Evolutionary conservation across 2,797 vertebrate genomes (phyloP), one percentile per base, ranked within the genome.

Genomic region (Mycteria americana): DNA sequence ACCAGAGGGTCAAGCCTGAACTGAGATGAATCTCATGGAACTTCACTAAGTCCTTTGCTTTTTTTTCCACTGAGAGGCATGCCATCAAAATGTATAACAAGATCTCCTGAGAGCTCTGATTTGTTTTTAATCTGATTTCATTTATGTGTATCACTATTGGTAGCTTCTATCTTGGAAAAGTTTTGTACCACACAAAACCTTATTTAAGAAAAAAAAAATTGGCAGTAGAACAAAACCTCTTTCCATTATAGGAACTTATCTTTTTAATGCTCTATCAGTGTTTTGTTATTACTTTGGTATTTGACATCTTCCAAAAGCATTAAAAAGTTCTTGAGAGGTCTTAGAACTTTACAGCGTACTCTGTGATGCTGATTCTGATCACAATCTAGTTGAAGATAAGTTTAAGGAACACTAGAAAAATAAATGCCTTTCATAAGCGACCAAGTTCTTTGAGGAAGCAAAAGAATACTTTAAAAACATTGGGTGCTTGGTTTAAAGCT

Each of bases 351-450:
- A 62, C 65, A 87, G 86, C 46, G 16, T 82, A 73, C 69, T 92
- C 68, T 94, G 54, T 77, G 64, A 64, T 69, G 91, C 69, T 75
- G 93, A 78, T 64, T 70, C 82, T 91, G 95, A 91, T 91, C 67
- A 64, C 30, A 77, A 59, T 77, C 84, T 75, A 37, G 76, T 12
- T 84, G 91, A 78, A 94, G 89, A 86, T 81, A 89, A 95, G 46
- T 76, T 89, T 95, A 90, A 94, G 82, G 63, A 91, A 74, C 70
- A 48, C 85, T 82, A 63, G 62, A 94, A 92, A 97, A 97, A 93
- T 48, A 92, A 92, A 91, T 63, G 65, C 43, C 85, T 92, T 85
- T 91, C 70, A 43, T 76, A 90, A 95, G 30, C 6, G 80, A 85
- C 81, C 69, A 76, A 83, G 67, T 65, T 78, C 70, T 65, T 60